Evolutionary conservation across 2,797 vertebrate species (phyloP), one percentile per base, ranked within the genome.

Genomic region (Cottoperca gobio): DNA sequence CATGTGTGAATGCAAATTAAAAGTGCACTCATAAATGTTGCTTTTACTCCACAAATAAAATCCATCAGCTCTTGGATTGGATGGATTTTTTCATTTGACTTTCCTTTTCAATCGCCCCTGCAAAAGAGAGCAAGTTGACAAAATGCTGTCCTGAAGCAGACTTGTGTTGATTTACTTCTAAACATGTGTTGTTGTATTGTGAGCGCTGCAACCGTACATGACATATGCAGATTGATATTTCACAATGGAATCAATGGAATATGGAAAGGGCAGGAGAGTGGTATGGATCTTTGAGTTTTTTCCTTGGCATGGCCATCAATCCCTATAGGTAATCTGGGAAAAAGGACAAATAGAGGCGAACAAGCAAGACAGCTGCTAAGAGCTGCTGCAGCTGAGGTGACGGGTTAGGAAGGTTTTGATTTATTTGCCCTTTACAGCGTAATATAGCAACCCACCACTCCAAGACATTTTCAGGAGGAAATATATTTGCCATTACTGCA

Each of bases 151-250:
- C 59, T 68, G 52, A 72, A 79, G 70, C 35, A 59, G n/a, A 67
- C 84, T 85, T 54, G 66, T 70, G 70, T 61, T 73, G 70, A 78
- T 90, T 88, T 85, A 82, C 69, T 17, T 45, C 48, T 71, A 26
- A 82, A 70, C 63, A 57, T 42, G 58, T 70, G 54, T 76, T 73
- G 54, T 61, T 71, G 40, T 53, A 78, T 77, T 83, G 55, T 82
- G 78, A 78, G 33, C 9, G 23, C 46, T 65, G 59, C 70, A 68
- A 72, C 52, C 60, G 46, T 59, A 86, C 78, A 88, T 62, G 75
- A 78, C 86, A 83, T 83, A 88, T 88, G 85, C 75, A 88, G 85
- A 92, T 89, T 84, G 83, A 91, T 91, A 89, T 84, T 89, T 89
- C 73, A 90, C 70, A 19, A 76, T 35, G 45, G 79, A 91, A 93